Conservation (phyloP, 1,140 invertebrate genomes). For the Eurosta solidaginis region DNA sequence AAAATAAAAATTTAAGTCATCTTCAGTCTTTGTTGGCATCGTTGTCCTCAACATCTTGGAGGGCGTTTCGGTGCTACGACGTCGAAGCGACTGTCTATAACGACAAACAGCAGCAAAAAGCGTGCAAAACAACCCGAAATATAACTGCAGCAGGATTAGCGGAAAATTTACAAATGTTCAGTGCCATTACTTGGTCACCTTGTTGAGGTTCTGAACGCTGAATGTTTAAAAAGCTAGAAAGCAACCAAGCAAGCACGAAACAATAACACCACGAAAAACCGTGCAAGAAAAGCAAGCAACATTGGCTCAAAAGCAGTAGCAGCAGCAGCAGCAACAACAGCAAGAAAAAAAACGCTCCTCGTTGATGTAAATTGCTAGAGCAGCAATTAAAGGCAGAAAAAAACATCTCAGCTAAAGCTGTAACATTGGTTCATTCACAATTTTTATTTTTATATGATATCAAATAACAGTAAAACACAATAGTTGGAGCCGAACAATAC, state of each 20-base stretch:
- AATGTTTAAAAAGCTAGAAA: constrained; percentile 21
- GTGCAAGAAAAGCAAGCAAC: neutral
- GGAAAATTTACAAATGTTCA: constrained; percentile 12
- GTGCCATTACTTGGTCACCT: constrained; percentile 26
- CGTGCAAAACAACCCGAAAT: neutral
- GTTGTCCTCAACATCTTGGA: constrained; percentile 30
- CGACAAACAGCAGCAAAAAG: neutral
- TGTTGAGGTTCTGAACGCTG: constrained; percentile 11
- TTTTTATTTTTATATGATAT: constrained; percentile 15
- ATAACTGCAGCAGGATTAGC: neutral
- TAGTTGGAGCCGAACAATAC: neutral
- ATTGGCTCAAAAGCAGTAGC: neutral
- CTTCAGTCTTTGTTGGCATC: constrained; percentile 24
- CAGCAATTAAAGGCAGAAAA: constrained; percentile 2
- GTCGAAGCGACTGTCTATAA: constrained; percentile 6
- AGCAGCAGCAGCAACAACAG: neutral
- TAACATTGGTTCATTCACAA: neutral
- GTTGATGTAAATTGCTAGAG: constrained; percentile 7
- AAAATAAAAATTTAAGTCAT: constrained; percentile 39
- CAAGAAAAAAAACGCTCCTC: neutral
- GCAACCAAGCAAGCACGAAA: neutral
- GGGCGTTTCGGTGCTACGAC: constrained; percentile 6
- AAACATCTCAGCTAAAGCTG: constrained; percentile 7
- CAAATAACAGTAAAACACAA: neutral
- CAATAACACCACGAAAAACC: neutral